A percentile compares a stretch with the other conserved stretches of the same genome.
Conservation (phyloP, 2,113 vertebrate species). For the Gulo gulo region DNA sequence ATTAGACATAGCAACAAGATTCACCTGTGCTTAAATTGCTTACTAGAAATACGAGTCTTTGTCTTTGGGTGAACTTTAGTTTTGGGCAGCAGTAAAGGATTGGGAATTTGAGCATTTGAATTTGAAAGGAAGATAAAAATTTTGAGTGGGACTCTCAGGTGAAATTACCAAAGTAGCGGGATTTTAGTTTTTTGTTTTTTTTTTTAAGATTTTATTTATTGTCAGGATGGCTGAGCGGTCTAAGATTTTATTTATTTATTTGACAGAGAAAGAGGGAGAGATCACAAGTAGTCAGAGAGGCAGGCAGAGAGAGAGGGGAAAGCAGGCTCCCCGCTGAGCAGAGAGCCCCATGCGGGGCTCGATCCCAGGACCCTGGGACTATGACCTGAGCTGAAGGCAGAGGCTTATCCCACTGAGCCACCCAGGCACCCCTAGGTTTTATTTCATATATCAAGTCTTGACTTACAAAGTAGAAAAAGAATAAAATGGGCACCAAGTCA, state of each 20-base stretch:
- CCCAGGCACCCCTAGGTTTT: neutral
- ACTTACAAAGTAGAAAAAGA: neutral
- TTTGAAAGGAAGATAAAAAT: conserved; percentile 23
- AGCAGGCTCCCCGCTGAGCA: too few species aligned
- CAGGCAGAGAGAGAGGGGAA: too few species aligned
- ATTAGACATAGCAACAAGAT: neutral
- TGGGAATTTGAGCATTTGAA: conserved; percentile 4
- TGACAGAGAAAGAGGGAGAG: too few species aligned
- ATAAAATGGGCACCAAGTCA: neutral
- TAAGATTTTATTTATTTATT: too few species aligned
- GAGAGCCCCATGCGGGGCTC: too few species aligned
- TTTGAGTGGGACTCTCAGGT: neutral
- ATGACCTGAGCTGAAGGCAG: too few species aligned
- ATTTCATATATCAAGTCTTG: neutral
- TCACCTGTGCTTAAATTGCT: neutral
- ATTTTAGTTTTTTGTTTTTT: neutral
- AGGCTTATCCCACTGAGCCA: too few species aligned
- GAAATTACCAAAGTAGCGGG: neutral
- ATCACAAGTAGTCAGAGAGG: too few species aligned
- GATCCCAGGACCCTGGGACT: too few species aligned
- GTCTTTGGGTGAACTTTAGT: neutral
- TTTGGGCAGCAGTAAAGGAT: neutral
- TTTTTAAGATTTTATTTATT: too few species aligned
- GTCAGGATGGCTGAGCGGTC: too few species aligned
- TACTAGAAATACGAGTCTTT: neutral